phyloP scores from a whole-genome alignment of 1,140 invertebrate species.

The Periplaneta americana region DNA sequence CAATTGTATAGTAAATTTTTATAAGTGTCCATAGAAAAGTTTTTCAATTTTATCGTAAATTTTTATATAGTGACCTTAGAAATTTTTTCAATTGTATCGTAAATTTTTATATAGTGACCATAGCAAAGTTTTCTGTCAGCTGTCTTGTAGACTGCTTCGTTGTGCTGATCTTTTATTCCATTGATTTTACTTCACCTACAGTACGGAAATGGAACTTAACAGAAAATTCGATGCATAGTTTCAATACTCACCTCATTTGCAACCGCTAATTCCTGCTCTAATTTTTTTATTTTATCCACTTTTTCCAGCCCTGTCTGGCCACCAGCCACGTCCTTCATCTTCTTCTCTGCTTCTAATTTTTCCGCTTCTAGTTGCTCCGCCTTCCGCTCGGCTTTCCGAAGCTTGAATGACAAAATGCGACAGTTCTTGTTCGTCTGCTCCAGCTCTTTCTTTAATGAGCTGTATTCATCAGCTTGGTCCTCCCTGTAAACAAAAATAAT shows the following conservation, averaged over 20 bases:
- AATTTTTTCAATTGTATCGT: no score
- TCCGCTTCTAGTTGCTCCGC: conserved; percentile 85
- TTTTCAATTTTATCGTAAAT: no score
- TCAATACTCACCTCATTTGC: conserved; percentile 63
- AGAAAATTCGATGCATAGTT: neutral
- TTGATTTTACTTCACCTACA: no score
- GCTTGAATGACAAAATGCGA: conserved; percentile 95
- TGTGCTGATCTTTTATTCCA: no score
- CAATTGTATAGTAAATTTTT: no score
- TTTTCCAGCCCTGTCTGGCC: conserved; percentile 50
- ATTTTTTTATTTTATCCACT: conserved; percentile 58
- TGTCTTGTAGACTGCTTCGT: no score
- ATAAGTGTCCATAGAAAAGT: no score
- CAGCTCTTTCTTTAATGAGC: conserved; percentile 86
- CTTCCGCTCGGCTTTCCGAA: conserved; percentile 91
- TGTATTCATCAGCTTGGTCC: conserved; percentile 95
- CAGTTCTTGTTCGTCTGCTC: conserved; percentile 98
- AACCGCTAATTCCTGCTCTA: conserved; percentile 80
- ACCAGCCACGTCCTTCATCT: conserved; percentile 54
- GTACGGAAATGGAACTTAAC: no score
- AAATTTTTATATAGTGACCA: no score
- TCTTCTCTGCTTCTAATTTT: conserved; percentile 64
- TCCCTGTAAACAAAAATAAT: conserved; percentile 51
- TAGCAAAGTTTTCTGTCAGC: no score
- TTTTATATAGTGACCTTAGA: no score